Conservation (phyloP, 2,113 vertebrate genomes). For the Stomatorhinus ivindoensis region DNA sequence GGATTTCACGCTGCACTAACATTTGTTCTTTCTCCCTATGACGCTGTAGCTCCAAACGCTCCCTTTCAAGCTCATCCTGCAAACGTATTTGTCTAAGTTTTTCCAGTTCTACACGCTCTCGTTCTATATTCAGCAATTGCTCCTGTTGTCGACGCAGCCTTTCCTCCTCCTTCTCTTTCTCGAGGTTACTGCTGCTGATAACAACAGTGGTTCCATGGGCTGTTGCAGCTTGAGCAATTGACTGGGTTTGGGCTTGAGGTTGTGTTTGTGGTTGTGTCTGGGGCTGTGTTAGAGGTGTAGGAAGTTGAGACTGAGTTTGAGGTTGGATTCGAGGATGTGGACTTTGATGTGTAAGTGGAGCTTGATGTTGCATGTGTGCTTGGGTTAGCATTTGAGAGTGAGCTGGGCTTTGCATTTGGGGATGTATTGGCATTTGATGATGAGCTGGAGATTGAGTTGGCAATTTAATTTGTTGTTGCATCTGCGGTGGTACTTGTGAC, state of each 20-base stretch:
- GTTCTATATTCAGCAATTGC: constrained; percentile 82
- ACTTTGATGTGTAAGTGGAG: constrained; percentile 43
- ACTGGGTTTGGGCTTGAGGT: constrained; percentile 11
- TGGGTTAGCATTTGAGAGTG: constrained; percentile 24
- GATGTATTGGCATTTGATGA: constrained; percentile 39
- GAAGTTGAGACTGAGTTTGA: constrained; percentile 29
- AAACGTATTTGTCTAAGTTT: constrained; percentile 85
- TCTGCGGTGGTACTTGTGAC: constrained; percentile 39
- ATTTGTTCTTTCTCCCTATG: constrained; percentile 94
- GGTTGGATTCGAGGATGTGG: constrained; percentile 46
- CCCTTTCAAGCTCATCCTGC: constrained; percentile 91
- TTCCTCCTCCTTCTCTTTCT: constrained; percentile 80
- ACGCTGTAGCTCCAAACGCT: constrained; percentile 83
- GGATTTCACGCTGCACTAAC: constrained; percentile 89
- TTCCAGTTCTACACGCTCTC: constrained; percentile 89
- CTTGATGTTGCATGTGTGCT: constrained; percentile 33
- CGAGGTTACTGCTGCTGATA: constrained; percentile 55
- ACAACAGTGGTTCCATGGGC: constrained; percentile 29
- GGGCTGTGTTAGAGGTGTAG: constrained; percentile 53
- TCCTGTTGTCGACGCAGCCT: constrained; percentile 86
- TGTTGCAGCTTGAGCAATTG: constrained; percentile 30
- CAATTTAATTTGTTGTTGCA: constrained; percentile 11
- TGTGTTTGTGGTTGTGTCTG: constrained; percentile 45
- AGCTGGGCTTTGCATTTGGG: constrained; percentile 19
- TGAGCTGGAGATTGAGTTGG: constrained; percentile 21